phyloP scores from a whole-genome alignment of 2,113 vertebrate species.

The Hemichromis elongatus region DNA sequence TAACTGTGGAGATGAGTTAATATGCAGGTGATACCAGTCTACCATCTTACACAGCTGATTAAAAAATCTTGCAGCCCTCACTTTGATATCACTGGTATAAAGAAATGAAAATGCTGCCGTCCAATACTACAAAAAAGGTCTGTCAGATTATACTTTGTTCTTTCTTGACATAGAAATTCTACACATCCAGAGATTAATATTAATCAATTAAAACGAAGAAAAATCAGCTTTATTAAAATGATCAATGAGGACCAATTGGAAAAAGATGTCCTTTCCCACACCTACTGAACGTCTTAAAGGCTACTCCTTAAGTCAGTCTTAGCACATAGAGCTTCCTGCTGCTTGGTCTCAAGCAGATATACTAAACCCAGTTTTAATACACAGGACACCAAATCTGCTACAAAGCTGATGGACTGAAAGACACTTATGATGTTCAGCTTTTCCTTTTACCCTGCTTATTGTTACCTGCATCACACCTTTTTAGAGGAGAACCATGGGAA shows the following conservation, averaged over 20 bases:
- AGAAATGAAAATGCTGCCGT: not conserved
- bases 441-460: not conserved
- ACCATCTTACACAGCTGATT: not conserved
- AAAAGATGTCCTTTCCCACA: not conserved
- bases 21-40: not conserved
- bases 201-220: too few species aligned
- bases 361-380: not conserved
- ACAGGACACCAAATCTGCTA: not conserved
- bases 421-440: not conserved
- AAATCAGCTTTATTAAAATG: not conserved
- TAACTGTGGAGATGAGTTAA: not conserved
- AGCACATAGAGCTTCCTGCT: not conserved
- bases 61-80: accelerated
- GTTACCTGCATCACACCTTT: not conserved
- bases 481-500: not conserved
- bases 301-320: not conserved
- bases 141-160: not conserved
- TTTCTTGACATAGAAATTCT: not conserved
- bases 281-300: not conserved
- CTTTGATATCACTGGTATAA: not conserved
- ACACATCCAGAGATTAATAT: not conserved
- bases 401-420: not conserved
- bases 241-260: not conserved
- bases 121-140: not conserved
- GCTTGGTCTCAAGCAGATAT: not conserved